These are phyloP conservation scores for Geotrypetes seraphini DNA, from an alignment of 2,797 vertebrate genomes.

Conservation along the genomic window DNA sequence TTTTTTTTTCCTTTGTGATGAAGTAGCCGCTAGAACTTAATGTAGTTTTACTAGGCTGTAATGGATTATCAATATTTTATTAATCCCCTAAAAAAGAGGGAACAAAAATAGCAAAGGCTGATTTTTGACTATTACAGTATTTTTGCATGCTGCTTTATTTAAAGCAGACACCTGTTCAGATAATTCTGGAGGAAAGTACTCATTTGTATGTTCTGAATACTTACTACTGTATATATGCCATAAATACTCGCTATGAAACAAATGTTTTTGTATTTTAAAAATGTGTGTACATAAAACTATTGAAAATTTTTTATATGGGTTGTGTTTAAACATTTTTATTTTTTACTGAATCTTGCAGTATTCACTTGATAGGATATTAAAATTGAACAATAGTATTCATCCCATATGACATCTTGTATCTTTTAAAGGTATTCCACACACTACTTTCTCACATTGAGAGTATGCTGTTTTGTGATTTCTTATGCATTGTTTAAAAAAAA, in stretches of 20 bases:
- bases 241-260: conserved; percentile 17
- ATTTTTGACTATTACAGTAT: conserved; percentile 38
- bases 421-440: too few species aligned
- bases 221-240: conserved; percentile 4
- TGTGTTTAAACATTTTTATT: conserved; percentile 46
- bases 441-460: too few species aligned
- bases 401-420: too few species aligned
- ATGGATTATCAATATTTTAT: conserved; percentile 25
- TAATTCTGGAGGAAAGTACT: conserved; percentile 15
- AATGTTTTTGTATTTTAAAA: conserved; percentile 56
- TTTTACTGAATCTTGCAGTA: too few species aligned
- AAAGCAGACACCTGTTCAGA: conserved; percentile 29
- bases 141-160: conserved; percentile 40
- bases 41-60: conserved; percentile 32
- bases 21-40: conserved; percentile 25
- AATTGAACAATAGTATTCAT: too few species aligned
- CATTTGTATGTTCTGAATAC: conserved; percentile 27
- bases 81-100: conserved; percentile 28
- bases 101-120: conserved; percentile 30
- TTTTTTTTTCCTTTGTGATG: conserved; percentile 35
- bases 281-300: conserved; percentile 55
- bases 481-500: too few species aligned
- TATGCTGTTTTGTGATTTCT: too few species aligned
- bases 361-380: too few species aligned
- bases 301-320: conserved; percentile 44